Conservation (phyloP, 2,797 vertebrate genomes). For the Vespertilio murinus region DNA sequence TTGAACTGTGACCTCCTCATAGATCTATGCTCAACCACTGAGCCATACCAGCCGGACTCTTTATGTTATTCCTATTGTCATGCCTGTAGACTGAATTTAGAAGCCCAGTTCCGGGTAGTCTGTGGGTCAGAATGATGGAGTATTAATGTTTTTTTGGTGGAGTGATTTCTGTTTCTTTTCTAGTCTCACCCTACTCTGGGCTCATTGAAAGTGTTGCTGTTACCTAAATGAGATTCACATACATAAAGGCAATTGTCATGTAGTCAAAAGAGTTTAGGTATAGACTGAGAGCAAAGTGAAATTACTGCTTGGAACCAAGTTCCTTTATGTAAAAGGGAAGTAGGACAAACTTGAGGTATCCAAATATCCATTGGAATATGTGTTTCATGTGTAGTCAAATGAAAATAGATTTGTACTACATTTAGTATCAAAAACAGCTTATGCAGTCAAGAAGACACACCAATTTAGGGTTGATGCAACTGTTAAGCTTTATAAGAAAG, state of each 20-base stretch:
- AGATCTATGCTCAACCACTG: too few species aligned
- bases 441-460: background rate
- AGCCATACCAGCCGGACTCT: too few species aligned
- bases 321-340: background rate
- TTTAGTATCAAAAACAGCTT: background rate
- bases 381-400: background rate
- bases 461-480: background rate
- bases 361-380: background rate
- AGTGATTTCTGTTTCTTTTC: background rate
- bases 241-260: background rate
- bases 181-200: background rate
- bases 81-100: background rate
- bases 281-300: background rate
- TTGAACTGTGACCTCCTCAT: too few species aligned
- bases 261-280: background rate
- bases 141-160: background rate
- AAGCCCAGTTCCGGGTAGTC: background rate
- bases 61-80: background rate
- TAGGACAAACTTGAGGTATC: background rate
- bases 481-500: background rate
- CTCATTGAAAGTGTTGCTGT: background rate
- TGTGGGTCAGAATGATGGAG: background rate
- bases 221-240: background rate
- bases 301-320: background rate
- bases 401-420: background rate